Base-by-base conservation (phyloP, 1,140 invertebrate species). In the Cryptotermes secundus region DNA sequence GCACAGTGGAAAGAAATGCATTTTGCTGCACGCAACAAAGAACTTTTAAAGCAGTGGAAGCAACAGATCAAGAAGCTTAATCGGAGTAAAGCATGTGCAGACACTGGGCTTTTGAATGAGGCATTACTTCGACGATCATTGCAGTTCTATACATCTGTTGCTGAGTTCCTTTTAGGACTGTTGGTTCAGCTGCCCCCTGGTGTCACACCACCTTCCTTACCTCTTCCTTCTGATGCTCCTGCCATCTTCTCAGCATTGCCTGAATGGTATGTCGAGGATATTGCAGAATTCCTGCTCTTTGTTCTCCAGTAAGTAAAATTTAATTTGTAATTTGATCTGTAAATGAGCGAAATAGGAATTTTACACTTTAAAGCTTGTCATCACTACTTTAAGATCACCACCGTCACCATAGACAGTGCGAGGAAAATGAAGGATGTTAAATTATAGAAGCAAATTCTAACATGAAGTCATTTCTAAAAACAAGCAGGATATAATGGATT, bases 211-310 rank as follows among this genome's bases (percentile, higher is more conserved):
- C 86, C 88, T 84, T 89, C 92, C 87, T 90, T 94, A 85, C 93
- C 93, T 82, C 89, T 94, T 2, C 90, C 91, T 19, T 87, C 87
- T 85, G 93, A 92, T 84, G 90, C 94, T 82, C 92, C 96, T 36
- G 92, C 93, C 88, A 91, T 94, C 86, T 99, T 99, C 91, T 94
- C 95, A 81, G 96, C 96, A 86, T 91, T 98, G 86, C 98, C 98
- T 31, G 98, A 99, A 90, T 99, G 97, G 95, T 99, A 98, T 89
- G 94, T 99, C 80, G 98, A 99, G 89, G 98, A 99, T 89, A 95
- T 99, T 85, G 97, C 97, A 31, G 97, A 99, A 89, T 98, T 98
- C 90, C 92, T 99, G 86, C 93, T 98, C 24, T 98, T 99, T 88
- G 93, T 95, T 12, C 92, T 98, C 87, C 97, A 98, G 96, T 98